These are phyloP conservation scores for Merodon equestris DNA, from an alignment of 2,888 invertebrate species.

Conservation along the genomic window DNA sequence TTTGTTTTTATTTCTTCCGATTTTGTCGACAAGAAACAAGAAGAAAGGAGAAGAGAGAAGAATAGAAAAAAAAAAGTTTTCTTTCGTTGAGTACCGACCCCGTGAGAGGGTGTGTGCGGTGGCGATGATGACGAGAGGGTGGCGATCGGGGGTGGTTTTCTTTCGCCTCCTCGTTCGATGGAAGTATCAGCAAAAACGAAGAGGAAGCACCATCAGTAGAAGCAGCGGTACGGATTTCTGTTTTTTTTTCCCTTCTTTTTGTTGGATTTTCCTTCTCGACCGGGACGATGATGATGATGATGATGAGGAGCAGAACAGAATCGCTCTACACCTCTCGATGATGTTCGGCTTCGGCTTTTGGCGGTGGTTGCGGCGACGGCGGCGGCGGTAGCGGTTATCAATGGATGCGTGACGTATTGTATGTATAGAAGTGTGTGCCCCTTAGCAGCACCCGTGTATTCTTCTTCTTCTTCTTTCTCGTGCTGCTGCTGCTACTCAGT, in stretches of 20 bases:
- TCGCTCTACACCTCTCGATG: conserved; percentile 25
- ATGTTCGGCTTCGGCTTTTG: background rate
- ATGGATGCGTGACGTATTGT: conserved; percentile 70
- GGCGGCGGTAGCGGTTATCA: conserved; percentile 68
- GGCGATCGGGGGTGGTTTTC: conserved; percentile 54
- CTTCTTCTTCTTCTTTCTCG: conserved; percentile 23
- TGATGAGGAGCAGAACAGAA: conserved; percentile 49
- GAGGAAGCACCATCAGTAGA: conserved; percentile 49
- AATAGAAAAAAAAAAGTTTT: conserved; percentile 27
- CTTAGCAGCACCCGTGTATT: conserved; percentile 62
- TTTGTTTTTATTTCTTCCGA: conserved; percentile 59
- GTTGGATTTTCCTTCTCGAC: no score
- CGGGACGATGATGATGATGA: background rate
- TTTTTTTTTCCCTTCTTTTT: conserved; percentile 22
- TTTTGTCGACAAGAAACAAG: conserved; percentile 44
- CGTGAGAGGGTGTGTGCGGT: conserved; percentile 55
- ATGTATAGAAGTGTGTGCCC: conserved; percentile 69
- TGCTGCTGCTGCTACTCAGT: conserved; percentile 4
- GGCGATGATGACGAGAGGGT: conserved; percentile 37
- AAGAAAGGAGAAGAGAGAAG: conserved; percentile 7
- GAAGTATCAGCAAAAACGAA: conserved; percentile 48
- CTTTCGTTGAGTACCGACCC: conserved; percentile 63
- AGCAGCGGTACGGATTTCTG: conserved; percentile 32
- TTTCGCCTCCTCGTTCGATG: conserved; percentile 49
- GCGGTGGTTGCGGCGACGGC: no score